Percentiles rank a stretch among this genome's conserved stretches.
These are phyloP conservation scores for Apodemus agrarius DNA, from an alignment of 2,797 vertebrate genomes.

Conservation along the genomic window DNA sequence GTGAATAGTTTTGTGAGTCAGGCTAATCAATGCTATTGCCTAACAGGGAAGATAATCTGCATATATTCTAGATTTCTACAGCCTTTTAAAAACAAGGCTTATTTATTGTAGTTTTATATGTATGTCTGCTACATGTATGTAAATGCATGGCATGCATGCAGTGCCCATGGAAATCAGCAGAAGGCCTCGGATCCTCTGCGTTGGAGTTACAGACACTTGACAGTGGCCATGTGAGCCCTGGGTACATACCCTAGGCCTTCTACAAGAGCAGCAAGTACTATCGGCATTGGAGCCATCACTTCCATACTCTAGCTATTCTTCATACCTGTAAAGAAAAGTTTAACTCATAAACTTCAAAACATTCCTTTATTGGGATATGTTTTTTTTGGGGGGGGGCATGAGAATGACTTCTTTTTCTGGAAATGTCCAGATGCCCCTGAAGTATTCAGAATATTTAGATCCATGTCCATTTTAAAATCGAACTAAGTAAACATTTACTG, in stretches of 20 bases:
- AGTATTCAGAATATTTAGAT: slow-evolving; percentile 9
- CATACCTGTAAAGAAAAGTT: background rate
- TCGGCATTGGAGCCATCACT: background rate
- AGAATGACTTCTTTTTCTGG: background rate
- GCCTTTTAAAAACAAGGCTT: background rate
- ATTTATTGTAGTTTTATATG: background rate
- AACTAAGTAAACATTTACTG: background rate
- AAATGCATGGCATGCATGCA: background rate
- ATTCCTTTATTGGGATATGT: background rate
- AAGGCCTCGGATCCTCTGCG: background rate
- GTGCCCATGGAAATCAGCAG: background rate
- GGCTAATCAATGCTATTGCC: background rate
- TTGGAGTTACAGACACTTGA: background rate
- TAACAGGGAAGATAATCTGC: background rate
- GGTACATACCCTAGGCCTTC: background rate
- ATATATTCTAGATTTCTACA: background rate
- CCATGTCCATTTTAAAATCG: background rate
- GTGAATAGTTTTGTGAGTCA: background rate
- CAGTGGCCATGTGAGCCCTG: background rate
- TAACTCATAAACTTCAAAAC: slow-evolving; percentile 6
- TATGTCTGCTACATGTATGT: background rate
- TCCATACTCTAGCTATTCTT: background rate
- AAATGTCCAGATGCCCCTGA: background rate
- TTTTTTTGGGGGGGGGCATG: background rate
- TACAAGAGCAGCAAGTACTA: too few relatives aligned